Conservation (phyloP, 2,888 invertebrate species). For the Peribatodes rhomboidaria region DNA sequence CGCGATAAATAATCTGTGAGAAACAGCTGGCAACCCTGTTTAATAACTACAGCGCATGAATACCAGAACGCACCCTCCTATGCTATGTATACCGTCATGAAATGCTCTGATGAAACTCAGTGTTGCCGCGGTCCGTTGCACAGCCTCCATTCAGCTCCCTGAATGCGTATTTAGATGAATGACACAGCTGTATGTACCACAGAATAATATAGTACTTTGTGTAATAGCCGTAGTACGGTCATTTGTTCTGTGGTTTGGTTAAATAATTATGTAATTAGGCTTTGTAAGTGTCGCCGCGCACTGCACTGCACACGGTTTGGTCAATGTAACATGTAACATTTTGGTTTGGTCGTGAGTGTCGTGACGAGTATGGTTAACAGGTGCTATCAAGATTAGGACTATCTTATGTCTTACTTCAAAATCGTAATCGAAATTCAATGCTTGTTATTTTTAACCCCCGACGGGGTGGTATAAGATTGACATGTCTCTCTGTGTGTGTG, state of each 20-base stretch:
- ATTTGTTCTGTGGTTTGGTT: constrained; percentile 1
- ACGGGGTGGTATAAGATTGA: no score
- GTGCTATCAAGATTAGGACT: no score
- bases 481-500: no score
- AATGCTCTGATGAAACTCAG: constrained; percentile 11
- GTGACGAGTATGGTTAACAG: no score
- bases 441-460: no score
- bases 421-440: no score
- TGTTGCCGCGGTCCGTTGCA: constrained; percentile 13
- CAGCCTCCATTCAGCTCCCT: constrained; percentile 13
- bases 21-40: constrained; percentile 12
- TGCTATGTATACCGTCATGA: not conserved
- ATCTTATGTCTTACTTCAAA: no score
- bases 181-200: not conserved
- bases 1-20: not conserved
- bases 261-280: not conserved
- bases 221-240: not conserved
- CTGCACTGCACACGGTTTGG: not conserved
- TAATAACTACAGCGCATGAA: constrained; percentile 17
- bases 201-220: not conserved
- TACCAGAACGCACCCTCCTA: constrained; percentile 5
- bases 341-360: no score
- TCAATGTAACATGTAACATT: no score
- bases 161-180: constrained; percentile 28
- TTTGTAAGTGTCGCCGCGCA: not conserved